Evolutionary conservation across 1,140 invertebrate species (phyloP).

Genomic region (Diplogasteroides magnus): DNA sequence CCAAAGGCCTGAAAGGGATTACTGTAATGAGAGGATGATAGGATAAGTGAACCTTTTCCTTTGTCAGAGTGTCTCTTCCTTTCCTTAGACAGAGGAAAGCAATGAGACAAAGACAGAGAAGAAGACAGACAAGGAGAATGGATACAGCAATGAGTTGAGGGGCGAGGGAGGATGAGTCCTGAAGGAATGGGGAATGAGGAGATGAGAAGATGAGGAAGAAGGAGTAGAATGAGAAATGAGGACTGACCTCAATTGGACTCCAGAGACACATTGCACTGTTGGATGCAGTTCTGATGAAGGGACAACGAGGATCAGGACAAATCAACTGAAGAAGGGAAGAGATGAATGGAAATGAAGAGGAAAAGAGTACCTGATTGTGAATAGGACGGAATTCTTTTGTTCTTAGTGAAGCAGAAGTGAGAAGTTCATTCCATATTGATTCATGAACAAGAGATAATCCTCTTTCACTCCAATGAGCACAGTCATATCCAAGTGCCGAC

Average conservation of each 20-base stretch:
- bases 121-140: slow-evolving; percentile 5
- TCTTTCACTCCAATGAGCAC: slow-evolving; percentile 24
- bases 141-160: slow-evolving; percentile 17
- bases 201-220: background rate
- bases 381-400: background rate
- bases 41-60: slow-evolving; percentile 10
- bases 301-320: slow-evolving; percentile 28
- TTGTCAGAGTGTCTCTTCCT: background rate
- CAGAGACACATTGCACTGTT: slow-evolving; percentile 27
- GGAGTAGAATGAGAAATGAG: background rate
- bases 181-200: background rate
- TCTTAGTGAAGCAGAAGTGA: slow-evolving; percentile 1
- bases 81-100: slow-evolving; percentile 14
- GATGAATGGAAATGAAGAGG: background rate
- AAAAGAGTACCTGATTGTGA: background rate
- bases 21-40: background rate
- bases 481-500: slow-evolving; percentile 22
- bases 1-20: slow-evolving; percentile 22
- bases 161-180: background rate
- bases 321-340: background rate
- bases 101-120: slow-evolving; percentile 8
- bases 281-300: slow-evolving; percentile 18
- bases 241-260: slow-evolving; percentile 7
- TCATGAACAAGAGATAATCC: slow-evolving; percentile 26
- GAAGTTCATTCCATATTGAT: slow-evolving; percentile 24